These are phyloP conservation scores for Grantiella picta DNA, from an alignment of 2,113 vertebrate species.

Conservation along the genomic window DNA sequence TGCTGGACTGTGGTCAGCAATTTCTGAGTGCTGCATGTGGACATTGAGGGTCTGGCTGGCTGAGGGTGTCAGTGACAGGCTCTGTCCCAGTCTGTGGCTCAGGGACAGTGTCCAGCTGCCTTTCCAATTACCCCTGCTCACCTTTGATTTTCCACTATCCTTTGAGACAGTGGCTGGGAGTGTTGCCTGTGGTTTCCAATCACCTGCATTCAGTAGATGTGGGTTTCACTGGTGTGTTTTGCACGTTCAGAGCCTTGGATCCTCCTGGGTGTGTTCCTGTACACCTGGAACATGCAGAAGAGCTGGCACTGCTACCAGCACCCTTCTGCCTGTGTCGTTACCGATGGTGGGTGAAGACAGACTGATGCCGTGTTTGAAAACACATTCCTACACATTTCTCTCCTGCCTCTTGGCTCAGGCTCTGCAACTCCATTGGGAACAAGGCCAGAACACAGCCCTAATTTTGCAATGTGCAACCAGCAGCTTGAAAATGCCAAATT, in stretches of 20 bases:
- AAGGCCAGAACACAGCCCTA: background rate
- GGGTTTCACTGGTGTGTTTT: background rate
- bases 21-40: background rate
- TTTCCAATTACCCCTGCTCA: background rate
- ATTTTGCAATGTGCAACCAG: background rate
- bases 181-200: background rate
- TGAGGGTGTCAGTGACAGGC: background rate
- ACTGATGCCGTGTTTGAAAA: background rate
- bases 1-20: background rate
- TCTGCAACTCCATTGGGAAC: background rate
- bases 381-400: background rate
- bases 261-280: background rate
- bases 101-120: background rate
- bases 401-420: background rate
- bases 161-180: background rate
- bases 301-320: background rate
- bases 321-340: background rate
- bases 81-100: background rate
- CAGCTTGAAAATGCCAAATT: background rate
- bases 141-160: background rate
- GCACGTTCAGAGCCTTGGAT: background rate
- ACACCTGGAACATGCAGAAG: background rate
- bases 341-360: background rate
- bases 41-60: background rate
- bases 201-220: fast-evolving